phyloP scores from a whole-genome alignment of 92 coral and sea anemone species.

The Meandrina meandrites region DNA sequence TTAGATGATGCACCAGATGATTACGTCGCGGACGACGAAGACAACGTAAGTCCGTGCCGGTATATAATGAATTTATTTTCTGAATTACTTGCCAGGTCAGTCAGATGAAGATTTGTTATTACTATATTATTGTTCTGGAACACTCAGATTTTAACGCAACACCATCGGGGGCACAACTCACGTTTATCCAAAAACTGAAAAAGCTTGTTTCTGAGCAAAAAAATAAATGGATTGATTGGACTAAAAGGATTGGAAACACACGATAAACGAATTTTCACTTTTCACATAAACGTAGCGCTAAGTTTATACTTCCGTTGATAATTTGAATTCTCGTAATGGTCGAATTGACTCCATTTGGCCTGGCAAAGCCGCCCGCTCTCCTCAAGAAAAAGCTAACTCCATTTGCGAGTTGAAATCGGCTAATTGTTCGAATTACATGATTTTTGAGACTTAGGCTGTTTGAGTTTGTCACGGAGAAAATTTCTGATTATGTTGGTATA shows the following conservation, averaged over 20 bases:
- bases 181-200: background rate
- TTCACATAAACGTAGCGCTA: background rate
- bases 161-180: background rate
- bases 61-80: background rate
- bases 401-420: background rate
- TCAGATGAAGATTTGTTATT: no score
- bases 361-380: no score
- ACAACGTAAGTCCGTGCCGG: background rate
- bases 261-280: background rate
- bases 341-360: no score
- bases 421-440: background rate
- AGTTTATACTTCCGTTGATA: background rate
- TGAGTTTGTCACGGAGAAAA: background rate
- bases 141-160: background rate
- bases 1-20: conserved; percentile 4
- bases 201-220: background rate
- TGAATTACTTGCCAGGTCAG: background rate
- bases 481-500: background rate
- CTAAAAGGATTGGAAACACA: background rate
- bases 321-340: background rate
- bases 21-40: conserved; percentile 23
- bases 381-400: no score
- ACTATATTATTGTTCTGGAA: background rate
- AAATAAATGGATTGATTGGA: background rate
- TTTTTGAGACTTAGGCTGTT: background rate